Base-by-base conservation (phyloP, 2,113 vertebrate species). In the Litocranius walleri region DNA sequence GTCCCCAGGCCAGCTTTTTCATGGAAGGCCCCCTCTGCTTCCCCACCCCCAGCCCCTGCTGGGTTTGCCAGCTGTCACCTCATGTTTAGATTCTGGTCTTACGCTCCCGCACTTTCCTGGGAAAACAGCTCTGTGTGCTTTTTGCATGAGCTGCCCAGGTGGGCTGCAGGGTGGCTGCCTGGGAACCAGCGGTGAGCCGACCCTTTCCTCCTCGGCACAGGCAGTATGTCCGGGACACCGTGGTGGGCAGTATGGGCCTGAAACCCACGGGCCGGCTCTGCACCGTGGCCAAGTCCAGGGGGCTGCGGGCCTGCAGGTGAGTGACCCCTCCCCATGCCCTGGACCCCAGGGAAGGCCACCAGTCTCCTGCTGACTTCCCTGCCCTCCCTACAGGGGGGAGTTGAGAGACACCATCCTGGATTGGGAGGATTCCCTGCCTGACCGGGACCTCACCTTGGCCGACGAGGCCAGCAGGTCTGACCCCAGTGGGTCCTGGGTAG, bases 221-320 rank as follows among this genome's bases (percentile, higher is more conserved):
- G 98, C 99, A 99, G 98, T 99, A 99, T 3, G 99, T 99, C 95
- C 99, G 99, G 80, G 99, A 99, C 3, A 97, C 99, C 0, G 99
- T 99, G 0, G 99, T 99, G 36, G 99, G 99, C 25, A 99, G 99
- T 97, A 99, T 99, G 99, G 99, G 99, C 45, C 99, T 99, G 93
- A 99, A 99, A 97, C 99, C 99, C 0, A 99, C 99, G 0, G 99
- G 99, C 3, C 99, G 99, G 59, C 98, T 99, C 97, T 99, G 99
- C 92, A 99, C 99, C 0, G 99, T 99, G 92, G 98, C 99, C n/a
- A 99, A 99, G 95, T 99, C 99, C 33, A 99, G 99, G 86, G 99
- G 99, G 40, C 99, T 99, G 16, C 90, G 99, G 90, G 99, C 99
- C 57, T 99, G 99, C 99, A 99, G 99, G 99, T 99, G 95, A 21